Evolutionary conservation across 2,888 invertebrate genomes (phyloP), one percentile per base, ranked within the genome.

Genomic region (Eilema griseolum): DNA sequence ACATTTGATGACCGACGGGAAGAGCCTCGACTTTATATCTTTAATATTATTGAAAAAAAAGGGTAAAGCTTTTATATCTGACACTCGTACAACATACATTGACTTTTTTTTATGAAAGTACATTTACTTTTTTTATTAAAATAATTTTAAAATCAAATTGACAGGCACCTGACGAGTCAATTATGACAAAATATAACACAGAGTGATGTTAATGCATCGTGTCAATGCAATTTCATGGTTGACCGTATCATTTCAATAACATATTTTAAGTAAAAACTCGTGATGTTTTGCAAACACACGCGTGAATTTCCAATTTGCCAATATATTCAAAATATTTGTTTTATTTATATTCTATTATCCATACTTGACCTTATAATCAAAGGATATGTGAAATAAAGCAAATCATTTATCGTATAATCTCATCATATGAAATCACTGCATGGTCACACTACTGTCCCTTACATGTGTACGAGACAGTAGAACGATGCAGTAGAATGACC

Each of bases 201-300:
- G 26, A 56, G 33, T 56, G 26, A 62, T 31, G 59, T 37, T 37
- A 59, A 57, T 41, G 52, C 52, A 33, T 70, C 31, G 31, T 60
- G 60, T 7, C 66, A 59, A 37, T 37, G 24, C 20, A 67, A 65
- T 60, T 31, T 52, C 63, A 71, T 23, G 61, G 56, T 68, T 65
- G 31, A 57, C 37, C 60, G 37, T 26, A 56, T 65, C 37, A 52
- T 60, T 67, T 71, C 20, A 65, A 57, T 23, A 66, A 59, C 46
- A 52, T 14, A 24, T 46, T 64, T 26, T 64, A 71, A 65, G 64
- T 68, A 60, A 71, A 61, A 57, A 69, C 59, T 71, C 73, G 69
- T 73, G 80, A 80, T 57, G 64, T 69, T 73, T 78, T 73, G 56
- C 59, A 24, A 41, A 16, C 14, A 66, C 24, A 33, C 33, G 65